Evolutionary conservation across 1,140 invertebrate species (phyloP).

Genomic region (Ectropis grisescens): DNA sequence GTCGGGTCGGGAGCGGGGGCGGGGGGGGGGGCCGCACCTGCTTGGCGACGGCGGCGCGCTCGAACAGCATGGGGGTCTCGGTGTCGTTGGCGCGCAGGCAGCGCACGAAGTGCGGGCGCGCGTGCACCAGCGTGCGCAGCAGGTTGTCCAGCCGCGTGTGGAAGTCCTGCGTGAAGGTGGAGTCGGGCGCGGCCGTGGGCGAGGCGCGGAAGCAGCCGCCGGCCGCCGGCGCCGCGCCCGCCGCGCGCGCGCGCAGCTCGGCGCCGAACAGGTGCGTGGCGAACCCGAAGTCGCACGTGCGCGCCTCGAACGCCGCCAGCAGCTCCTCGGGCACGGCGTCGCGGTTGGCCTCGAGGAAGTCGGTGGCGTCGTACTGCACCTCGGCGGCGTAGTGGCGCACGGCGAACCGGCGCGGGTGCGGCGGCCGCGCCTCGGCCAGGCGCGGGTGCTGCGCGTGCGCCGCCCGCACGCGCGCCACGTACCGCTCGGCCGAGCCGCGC

Average conservation of each 20-base stretch:
- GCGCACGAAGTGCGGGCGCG: conserved; percentile 93
- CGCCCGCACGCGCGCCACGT: conserved; percentile 87
- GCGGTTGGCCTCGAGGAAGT: conserved; percentile 93
- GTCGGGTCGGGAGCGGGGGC: too few species aligned
- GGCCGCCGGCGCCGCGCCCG: conserved; percentile 71
- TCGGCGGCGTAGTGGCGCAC: conserved; percentile 94
- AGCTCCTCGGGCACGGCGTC: conserved; percentile 94
- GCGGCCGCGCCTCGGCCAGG: conserved; percentile 80
- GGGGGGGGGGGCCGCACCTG: too few species aligned
- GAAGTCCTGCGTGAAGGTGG: conserved; percentile 94
- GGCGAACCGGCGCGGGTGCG: conserved; percentile 86
- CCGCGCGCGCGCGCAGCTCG: conserved; percentile 78
- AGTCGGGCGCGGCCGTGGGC: conserved; percentile 92
- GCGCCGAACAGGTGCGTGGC: conserved; percentile 94
- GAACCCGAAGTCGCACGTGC: conserved; percentile 95
- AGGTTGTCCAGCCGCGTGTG: conserved; percentile 94
- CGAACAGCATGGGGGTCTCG: conserved; percentile 84
- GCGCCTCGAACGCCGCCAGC: conserved; percentile 93
- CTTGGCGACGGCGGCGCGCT: conserved; percentile 81
- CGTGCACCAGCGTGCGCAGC: conserved; percentile 90
- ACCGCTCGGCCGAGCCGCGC: conserved; percentile 87
- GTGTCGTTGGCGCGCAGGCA: conserved; percentile 89
- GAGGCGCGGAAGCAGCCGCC: conserved; percentile 84
- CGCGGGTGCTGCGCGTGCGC: conserved; percentile 80
- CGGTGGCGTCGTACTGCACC: conserved; percentile 90